phyloP scores from a whole-genome alignment of 2,888 invertebrate species.

The Watsonalla binaria region DNA sequence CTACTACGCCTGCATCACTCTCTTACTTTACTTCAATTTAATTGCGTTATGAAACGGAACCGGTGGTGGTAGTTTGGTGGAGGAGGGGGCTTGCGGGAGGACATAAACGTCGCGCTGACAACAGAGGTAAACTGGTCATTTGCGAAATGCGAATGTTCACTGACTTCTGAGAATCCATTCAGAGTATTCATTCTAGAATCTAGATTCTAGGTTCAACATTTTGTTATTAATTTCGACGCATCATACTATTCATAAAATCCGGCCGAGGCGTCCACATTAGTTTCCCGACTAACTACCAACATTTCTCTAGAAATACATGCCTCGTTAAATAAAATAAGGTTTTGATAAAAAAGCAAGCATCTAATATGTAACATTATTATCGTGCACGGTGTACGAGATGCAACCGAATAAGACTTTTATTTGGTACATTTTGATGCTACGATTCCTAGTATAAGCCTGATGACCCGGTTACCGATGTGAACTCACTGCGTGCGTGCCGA shows the following conservation, averaged over 20 bases:
- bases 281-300: no score
- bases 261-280: no score
- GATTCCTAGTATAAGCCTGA: background rate
- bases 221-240: background rate
- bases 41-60: conserved; percentile 3
- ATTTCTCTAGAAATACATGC: no score
- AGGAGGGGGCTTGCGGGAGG: conserved; percentile 30
- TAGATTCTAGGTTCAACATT: conserved; percentile 37
- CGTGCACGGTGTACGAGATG: no score
- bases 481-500: conserved; percentile 10
- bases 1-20: background rate
- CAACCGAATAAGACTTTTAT: background rate
- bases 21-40: background rate
- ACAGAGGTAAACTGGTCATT: conserved; percentile 25
- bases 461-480: conserved; percentile 25
- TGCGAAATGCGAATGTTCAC: conserved; percentile 53
- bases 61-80: conserved; percentile 7
- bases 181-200: conserved; percentile 47
- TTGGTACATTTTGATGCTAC: background rate
- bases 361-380: no score
- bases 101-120: conserved; percentile 20
- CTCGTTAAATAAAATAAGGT: no score
- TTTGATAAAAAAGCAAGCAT: no score
- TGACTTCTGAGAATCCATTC: conserved; percentile 67
- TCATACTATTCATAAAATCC: no score